Evolutionary conservation across 2,113 vertebrate species (phyloP).

Genomic region (Gambusia holbrooki): DNA sequence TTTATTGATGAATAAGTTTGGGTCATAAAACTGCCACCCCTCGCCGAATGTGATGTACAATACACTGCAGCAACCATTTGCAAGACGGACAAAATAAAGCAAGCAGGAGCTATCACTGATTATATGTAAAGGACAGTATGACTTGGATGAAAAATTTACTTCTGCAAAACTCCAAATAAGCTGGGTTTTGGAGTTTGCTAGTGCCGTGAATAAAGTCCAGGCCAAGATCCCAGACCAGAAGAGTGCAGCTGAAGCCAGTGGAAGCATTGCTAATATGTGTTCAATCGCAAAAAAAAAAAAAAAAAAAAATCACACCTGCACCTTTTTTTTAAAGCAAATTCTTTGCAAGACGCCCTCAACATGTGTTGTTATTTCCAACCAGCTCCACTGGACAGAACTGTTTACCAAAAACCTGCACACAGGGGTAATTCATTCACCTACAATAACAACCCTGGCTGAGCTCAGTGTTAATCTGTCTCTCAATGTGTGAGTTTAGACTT

Average conservation of each 20-base stretch:
- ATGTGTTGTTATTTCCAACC: no score
- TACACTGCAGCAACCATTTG: background rate
- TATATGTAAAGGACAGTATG: background rate
- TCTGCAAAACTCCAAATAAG: conserved; percentile 7
- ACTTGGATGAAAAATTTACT: background rate
- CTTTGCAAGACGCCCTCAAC: no score
- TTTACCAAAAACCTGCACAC: conserved; percentile 2
- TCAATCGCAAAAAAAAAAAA: background rate
- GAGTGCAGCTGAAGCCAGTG: background rate
- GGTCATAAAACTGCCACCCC: no score
- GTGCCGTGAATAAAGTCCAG: background rate
- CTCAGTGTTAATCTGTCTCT: background rate
- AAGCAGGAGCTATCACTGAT: background rate
- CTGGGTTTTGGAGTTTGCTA: background rate
- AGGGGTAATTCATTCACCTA: conserved; percentile 19
- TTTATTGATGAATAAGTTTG: no score
- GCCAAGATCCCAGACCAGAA: background rate
- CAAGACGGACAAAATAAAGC: no score
- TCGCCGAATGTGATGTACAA: background rate
- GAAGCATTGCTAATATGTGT: background rate
- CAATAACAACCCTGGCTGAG: background rate
- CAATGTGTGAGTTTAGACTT: background rate
- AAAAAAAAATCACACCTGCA: no score
- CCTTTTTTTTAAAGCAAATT: no score
- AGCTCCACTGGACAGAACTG: no score